Conservation (phyloP, 2,888 invertebrate genomes). For the Xanthorhoe spadicearia region DNA sequence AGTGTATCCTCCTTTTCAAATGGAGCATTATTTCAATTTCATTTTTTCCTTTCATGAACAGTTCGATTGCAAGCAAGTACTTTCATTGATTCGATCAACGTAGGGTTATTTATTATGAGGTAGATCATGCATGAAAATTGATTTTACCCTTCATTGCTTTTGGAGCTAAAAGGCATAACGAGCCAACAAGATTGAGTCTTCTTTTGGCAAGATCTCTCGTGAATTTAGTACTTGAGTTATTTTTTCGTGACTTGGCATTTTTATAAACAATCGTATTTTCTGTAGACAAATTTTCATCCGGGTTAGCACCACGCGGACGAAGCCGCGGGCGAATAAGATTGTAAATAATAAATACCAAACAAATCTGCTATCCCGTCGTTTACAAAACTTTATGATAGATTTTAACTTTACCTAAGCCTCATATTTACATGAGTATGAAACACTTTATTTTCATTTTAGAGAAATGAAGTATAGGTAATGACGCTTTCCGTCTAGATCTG, state of each 20-base stretch:
- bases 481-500: too few relatives aligned
- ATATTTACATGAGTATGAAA: too few relatives aligned
- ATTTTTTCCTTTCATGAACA: conserved; percentile 23
- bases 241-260: background rate
- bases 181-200: conserved; percentile 25
- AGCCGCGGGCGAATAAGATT: too few relatives aligned
- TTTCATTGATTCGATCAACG: conserved; percentile 33
- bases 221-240: background rate
- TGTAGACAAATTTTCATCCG: too few relatives aligned
- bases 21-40: conserved; percentile 22
- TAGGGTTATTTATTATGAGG: conserved; percentile 41
- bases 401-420: too few relatives aligned
- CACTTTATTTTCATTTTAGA: too few relatives aligned
- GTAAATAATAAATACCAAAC: too few relatives aligned
- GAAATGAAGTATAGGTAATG: too few relatives aligned
- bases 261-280: background rate
- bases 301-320: too few relatives aligned
- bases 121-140: conserved; percentile 62
- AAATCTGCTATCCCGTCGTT: too few relatives aligned
- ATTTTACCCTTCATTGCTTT: conserved; percentile 60
- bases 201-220: conserved; percentile 2
- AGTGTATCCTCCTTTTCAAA: conserved; percentile 7
- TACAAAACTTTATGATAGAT: too few relatives aligned
- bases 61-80: conserved; percentile 13
- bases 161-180: conserved; percentile 48